phyloP scores from a whole-genome alignment of 2,113 vertebrate genomes.

The Heterotilapia buettikoferi region DNA sequence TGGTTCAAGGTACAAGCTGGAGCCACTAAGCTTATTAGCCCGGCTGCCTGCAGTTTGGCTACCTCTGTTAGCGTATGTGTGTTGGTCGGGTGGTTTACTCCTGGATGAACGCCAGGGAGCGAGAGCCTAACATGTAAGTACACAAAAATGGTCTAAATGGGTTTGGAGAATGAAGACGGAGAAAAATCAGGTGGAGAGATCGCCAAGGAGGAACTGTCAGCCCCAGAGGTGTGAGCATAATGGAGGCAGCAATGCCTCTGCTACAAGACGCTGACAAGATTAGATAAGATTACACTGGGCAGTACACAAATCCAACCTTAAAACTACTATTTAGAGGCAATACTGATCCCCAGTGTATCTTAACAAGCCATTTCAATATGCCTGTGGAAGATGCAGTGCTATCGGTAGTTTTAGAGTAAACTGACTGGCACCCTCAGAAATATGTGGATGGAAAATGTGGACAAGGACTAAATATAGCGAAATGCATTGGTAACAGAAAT shows the following conservation, averaged over 20 bases:
- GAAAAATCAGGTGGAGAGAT: background rate
- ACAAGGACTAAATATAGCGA: background rate
- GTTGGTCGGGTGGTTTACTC: background rate
- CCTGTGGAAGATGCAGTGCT: background rate
- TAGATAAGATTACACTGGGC: background rate
- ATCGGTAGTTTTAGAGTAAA: background rate
- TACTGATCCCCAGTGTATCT: background rate
- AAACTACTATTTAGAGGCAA: background rate
- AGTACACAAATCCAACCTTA: background rate
- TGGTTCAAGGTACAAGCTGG: constrained; percentile 41
- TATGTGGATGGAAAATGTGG: background rate
- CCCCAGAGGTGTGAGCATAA: background rate
- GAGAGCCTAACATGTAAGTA: background rate
- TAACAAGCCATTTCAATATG: background rate
- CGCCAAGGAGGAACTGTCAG: background rate
- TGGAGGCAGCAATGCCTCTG: background rate
- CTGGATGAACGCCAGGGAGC: background rate
- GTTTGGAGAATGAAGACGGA: background rate
- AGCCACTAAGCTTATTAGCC: constrained; percentile 59
- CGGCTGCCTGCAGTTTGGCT: constrained; percentile 11
- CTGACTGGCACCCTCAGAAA: background rate
- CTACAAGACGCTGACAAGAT: background rate
- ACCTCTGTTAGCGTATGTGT: background rate
- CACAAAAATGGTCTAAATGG: background rate
- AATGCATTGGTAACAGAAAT: background rate